Percentiles rank a stretch among this genome's conserved stretches.
These are phyloP conservation scores for Idaea dimidiata DNA, from an alignment of 2,888 invertebrate species.

Conservation along the genomic window DNA sequence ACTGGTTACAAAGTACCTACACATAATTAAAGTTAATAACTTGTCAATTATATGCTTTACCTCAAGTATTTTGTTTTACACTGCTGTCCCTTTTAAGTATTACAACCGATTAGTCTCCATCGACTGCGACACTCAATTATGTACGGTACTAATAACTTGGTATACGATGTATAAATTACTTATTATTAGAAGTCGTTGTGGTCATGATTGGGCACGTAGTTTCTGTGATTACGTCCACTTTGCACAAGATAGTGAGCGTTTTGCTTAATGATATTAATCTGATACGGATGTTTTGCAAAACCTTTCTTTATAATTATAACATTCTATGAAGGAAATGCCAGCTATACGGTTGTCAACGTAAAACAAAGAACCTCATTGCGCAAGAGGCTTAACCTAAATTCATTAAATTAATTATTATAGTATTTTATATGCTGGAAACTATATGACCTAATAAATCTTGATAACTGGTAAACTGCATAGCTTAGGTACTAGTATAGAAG, in stretches of 20 bases:
- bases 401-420: too few relatives aligned
- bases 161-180: conserved; percentile 35
- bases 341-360: neutral
- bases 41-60: neutral
- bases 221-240: conserved; percentile 21
- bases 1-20: neutral
- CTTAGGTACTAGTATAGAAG: too few relatives aligned
- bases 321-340: neutral
- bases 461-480: too few relatives aligned
- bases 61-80: neutral
- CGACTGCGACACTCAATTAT: conserved; percentile 35
- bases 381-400: too few relatives aligned
- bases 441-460: too few relatives aligned
- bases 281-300: conserved; percentile 22
- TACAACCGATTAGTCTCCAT: conserved; percentile 13
- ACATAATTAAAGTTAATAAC: neutral
- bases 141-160: conserved; percentile 36
- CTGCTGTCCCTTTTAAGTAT: conserved; percentile 12
- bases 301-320: neutral
- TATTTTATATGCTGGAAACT: too few relatives aligned
- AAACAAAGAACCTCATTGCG: neutral
- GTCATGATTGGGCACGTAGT: conserved; percentile 47
- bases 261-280: conserved; percentile 24
- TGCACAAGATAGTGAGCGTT: conserved; percentile 24
- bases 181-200: conserved; percentile 34